phyloP scores from a whole-genome alignment of 2,113 vertebrate species.

The Hiodon tergisus region DNA sequence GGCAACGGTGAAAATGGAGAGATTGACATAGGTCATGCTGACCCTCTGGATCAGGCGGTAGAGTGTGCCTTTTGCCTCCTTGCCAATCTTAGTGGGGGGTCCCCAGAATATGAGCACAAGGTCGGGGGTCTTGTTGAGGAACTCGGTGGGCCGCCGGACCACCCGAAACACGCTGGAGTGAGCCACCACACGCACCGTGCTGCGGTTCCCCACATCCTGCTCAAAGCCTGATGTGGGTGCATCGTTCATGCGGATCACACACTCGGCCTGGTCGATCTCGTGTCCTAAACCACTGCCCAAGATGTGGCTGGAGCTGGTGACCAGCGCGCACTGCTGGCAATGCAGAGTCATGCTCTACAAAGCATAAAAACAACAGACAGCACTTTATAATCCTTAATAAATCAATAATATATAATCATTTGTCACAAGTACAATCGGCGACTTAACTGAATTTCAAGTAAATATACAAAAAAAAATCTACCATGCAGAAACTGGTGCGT shows the following conservation, averaged over 20 bases:
- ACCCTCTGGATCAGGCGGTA: constrained; percentile 82
- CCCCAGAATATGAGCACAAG: constrained; percentile 89
- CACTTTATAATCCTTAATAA: background rate
- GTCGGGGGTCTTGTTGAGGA: constrained; percentile 71
- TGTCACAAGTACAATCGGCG: no score
- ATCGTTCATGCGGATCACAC: constrained; percentile 94
- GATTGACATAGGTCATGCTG: constrained; percentile 68
- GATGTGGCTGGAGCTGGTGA: constrained; percentile 95
- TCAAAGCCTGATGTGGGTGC: constrained; percentile 80
- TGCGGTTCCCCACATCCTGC: constrained; percentile 79
- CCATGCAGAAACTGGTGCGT: background rate
- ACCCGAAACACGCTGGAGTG: constrained; percentile 90
- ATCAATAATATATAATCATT: no score
- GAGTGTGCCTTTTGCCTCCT: constrained; percentile 69
- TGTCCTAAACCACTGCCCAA: constrained; percentile 73
- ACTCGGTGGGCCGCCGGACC: constrained; percentile 76
- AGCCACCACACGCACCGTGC: constrained; percentile 83
- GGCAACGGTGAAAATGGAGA: constrained; percentile 75
- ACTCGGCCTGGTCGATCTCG: constrained; percentile 75
- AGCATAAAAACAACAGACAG: constrained; percentile 18
- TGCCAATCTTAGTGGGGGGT: constrained; percentile 79
- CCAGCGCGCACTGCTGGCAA: constrained; percentile 77
- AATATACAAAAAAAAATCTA: background rate
- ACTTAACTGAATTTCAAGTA: background rate
- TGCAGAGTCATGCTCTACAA: constrained; percentile 75